Conservation (phyloP, 2,888 invertebrate species). For the Dichetophora obliterata region DNA sequence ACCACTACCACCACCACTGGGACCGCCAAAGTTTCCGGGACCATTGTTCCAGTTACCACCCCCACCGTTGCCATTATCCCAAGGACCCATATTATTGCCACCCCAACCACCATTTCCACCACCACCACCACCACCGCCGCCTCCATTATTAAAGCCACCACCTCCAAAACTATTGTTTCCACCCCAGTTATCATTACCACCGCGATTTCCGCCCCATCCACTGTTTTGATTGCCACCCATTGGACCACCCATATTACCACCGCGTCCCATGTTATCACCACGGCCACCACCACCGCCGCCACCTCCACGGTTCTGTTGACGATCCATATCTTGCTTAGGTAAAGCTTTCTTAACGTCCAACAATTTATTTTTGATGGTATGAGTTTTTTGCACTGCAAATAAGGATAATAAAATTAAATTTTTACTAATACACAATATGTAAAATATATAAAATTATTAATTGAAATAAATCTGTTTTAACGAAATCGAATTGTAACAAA, state of each 20-base stretch:
- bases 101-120: slow-evolving; percentile 60
- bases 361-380: slow-evolving; percentile 85
- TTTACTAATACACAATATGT: not conserved
- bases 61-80: slow-evolving; percentile 59
- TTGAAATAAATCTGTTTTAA: not conserved
- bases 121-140: slow-evolving; percentile 70
- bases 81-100: slow-evolving; percentile 57
- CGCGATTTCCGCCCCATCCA: slow-evolving; percentile 72
- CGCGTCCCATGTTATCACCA: slow-evolving; percentile 64
- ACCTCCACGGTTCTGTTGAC: slow-evolving; percentile 71
- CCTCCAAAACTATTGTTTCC: slow-evolving; percentile 61
- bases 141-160: slow-evolving; percentile 71
- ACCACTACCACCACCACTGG: slow-evolving; percentile 52
- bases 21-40: slow-evolving; percentile 40
- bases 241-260: slow-evolving; percentile 67
- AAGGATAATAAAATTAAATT: not conserved
- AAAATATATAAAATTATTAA: not conserved
- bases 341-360: slow-evolving; percentile 94
- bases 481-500: slow-evolving; percentile 50
- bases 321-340: slow-evolving; percentile 87
- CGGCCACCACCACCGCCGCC: slow-evolving; percentile 71
- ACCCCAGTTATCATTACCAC: slow-evolving; percentile 65
- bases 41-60: slow-evolving; percentile 60
- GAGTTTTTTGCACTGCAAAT: slow-evolving; percentile 79
- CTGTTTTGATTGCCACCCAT: slow-evolving; percentile 71